Base-by-base conservation (phyloP, 2,113 vertebrate genomes). In the Alaudala cheleensis region DNA sequence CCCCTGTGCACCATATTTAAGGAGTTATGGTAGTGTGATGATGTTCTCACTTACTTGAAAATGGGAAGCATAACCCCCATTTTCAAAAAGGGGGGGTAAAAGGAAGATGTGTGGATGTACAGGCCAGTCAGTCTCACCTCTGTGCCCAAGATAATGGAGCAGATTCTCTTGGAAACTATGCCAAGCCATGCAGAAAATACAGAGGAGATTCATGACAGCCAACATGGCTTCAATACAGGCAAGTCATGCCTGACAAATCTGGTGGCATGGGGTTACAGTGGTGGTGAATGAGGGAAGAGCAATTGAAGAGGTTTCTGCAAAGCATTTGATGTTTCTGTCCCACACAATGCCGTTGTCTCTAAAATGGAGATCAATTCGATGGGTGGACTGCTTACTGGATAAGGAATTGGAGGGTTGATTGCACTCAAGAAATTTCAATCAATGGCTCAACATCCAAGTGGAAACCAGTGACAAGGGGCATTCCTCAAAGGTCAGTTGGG, bases 101-200 rank as follows among this genome's bases (percentile, higher is more conserved):
- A 15, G 28, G 24, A 66, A 74, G 20, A 25, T 6, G 4, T 6
- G 4, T 9, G 7, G 13, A 81, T 0, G 0, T 74, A n/a, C 29
- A 67, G 13, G 29, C 24, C 22, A 3, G 3, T 45, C 61, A 60
- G 34, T 21, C 24, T 66, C 33, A 51, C 7, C 10, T 45, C 53
- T 60, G 20, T 25, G 13, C 20, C n/a, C n/a, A 81, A 67, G 45
- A 58, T n/a, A 37, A 51, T n/a, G 33, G 39, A 39, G 13, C 7
- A 74, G 14, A 74, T 74, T 3, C 9, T 66, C 33, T 28, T 25
- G n/a, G 45, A 66, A 58, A 66, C 4, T 33, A 18, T 25, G 24
- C 39, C 33, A 33, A 51, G 11, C 19, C 19, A 53, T 2, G 1
- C 17, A 28, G n/a, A 81, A 45, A 74, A 74, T 14, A 39, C 29